Evolutionary conservation across 2,888 invertebrate genomes (phyloP).

Genomic region (Hedya salicella): DNA sequence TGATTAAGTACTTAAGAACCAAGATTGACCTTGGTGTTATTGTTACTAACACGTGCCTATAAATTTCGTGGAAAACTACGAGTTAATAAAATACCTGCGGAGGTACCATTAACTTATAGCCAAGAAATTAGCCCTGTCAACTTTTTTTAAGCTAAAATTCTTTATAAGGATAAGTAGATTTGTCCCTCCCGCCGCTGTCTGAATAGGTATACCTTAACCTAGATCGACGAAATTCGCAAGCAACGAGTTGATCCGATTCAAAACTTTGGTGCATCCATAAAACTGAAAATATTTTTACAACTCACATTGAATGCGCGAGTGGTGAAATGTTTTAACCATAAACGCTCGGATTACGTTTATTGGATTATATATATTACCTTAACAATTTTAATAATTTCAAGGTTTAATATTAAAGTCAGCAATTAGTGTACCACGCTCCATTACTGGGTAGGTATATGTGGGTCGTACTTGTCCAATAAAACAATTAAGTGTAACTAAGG

Average conservation of each 20-base stretch:
- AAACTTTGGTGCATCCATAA: constrained; percentile 24
- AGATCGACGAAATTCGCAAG: constrained; percentile 1
- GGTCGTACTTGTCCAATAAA: not conserved
- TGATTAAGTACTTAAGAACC: no score
- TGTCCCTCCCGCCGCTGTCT: no score
- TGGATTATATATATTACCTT: constrained; percentile 18
- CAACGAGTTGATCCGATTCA: constrained; percentile 2
- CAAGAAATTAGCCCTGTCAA: no score
- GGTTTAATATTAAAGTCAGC: constrained; percentile 18
- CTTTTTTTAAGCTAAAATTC: no score
- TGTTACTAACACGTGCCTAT: no score
- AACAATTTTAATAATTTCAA: constrained; percentile 21
- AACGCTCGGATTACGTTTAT: constrained; percentile 29
- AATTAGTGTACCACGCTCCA: constrained; percentile 1
- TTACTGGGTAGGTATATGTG: not conserved
- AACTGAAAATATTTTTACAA: constrained; percentile 27
- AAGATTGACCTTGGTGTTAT: no score
- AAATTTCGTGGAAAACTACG: no score
- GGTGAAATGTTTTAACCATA: constrained; percentile 31
- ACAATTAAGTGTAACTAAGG: not conserved
- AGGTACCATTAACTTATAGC: no score
- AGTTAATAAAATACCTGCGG: no score
- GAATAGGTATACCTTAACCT: no score
- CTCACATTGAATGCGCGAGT: constrained; percentile 17
- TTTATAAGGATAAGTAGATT: no score